These are phyloP conservation scores for Chiloscyllium plagiosum DNA, from an alignment of 2,113 vertebrate species.

Conservation along the genomic window DNA sequence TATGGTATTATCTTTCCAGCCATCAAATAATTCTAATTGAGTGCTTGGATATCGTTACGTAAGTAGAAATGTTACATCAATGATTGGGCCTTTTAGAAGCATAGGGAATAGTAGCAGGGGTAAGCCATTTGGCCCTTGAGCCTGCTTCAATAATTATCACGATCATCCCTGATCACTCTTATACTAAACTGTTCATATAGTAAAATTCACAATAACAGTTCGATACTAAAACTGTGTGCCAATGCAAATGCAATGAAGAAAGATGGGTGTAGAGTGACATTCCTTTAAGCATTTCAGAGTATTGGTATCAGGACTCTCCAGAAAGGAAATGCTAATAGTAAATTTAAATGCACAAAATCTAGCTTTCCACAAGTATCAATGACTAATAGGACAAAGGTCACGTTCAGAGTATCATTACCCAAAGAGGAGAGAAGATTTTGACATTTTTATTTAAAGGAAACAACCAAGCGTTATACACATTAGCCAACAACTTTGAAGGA, in stretches of 20 bases:
- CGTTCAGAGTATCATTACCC: background rate
- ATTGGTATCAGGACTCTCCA: background rate
- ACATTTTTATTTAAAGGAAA: background rate
- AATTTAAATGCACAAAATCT: background rate
- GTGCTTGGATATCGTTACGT: background rate
- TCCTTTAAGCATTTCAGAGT: background rate
- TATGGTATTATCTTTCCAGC: background rate
- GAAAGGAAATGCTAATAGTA: background rate
- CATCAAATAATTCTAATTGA: background rate
- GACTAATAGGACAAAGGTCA: background rate
- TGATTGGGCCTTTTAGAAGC: background rate
- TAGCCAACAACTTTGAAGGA: background rate
- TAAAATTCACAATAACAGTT: background rate
- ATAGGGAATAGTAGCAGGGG: too few relatives aligned
- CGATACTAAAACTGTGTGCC: background rate
- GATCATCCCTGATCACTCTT: background rate
- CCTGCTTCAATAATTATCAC: too few relatives aligned
- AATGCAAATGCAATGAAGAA: background rate
- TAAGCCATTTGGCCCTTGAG: too few relatives aligned
- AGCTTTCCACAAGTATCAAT: background rate
- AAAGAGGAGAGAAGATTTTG: background rate
- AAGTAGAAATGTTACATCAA: background rate
- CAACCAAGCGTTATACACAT: background rate
- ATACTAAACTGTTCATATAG: background rate
- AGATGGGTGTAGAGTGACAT: background rate